Conservation (phyloP, 2,888 invertebrate species). For the Synergus umbraculus region DNA sequence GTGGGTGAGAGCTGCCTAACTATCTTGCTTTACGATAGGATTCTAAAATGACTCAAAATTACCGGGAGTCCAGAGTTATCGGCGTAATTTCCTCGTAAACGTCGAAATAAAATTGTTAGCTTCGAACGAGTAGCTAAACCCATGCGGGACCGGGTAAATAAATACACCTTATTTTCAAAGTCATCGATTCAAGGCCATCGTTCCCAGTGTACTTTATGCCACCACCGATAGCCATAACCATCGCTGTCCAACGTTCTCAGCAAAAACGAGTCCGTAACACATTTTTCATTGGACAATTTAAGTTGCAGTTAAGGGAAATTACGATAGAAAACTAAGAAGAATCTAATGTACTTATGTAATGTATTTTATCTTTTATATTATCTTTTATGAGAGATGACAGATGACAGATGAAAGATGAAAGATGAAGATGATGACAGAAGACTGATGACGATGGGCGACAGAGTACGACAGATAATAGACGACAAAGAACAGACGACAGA, state of each 20-base stretch:
- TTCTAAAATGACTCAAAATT: slow-evolving; percentile 61
- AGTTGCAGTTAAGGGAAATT: background rate
- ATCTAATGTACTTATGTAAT: background rate
- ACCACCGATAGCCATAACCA: slow-evolving; percentile 17
- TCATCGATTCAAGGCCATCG: slow-evolving; percentile 43
- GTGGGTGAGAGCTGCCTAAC: slow-evolving; percentile 40
- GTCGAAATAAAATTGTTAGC: slow-evolving; percentile 62
- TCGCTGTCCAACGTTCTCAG: slow-evolving; percentile 2
- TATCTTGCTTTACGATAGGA: slow-evolving; percentile 55
- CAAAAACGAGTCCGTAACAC: slow-evolving; percentile 1
- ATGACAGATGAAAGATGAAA: too few relatives aligned
- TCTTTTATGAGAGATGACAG: too few relatives aligned
- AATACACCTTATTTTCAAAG: slow-evolving; percentile 48
- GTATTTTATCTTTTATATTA: too few relatives aligned
- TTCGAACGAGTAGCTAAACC: slow-evolving; percentile 46
- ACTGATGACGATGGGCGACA: too few relatives aligned
- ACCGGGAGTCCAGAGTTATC: slow-evolving; percentile 56
- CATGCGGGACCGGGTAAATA: slow-evolving; percentile 43
- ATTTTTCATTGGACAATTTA: slow-evolving; percentile 1
- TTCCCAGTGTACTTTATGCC: slow-evolving; percentile 41
- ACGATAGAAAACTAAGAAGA: background rate
- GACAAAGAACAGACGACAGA: too few relatives aligned
- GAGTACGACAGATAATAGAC: too few relatives aligned
- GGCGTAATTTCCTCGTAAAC: slow-evolving; percentile 64
- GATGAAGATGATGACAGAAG: too few relatives aligned